These are phyloP conservation scores for Euborellia annulipes DNA, from an alignment of 1,140 invertebrate species.

Conservation along the genomic window DNA sequence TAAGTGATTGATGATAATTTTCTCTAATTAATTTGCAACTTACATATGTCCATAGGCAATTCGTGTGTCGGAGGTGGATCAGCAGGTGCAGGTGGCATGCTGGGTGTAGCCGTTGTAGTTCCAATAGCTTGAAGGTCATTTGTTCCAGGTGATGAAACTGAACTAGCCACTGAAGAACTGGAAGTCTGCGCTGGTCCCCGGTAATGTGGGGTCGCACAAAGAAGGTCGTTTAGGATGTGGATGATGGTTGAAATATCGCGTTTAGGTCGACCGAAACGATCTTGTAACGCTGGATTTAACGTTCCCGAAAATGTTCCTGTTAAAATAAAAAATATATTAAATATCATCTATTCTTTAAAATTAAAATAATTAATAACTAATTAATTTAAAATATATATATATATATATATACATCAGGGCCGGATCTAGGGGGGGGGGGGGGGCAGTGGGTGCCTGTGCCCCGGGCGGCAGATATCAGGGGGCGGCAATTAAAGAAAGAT, in stretches of 20 bases:
- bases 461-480: no score
- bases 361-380: neutral
- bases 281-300: conserved; percentile 83
- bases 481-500: no score
- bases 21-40: neutral
- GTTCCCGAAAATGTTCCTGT: conserved; percentile 71
- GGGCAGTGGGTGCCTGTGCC: no score
- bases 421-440: no score
- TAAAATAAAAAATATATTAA: conserved; percentile 42
- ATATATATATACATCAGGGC: no score
- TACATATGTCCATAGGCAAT: no score
- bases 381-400: no score
- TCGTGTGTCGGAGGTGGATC: conserved; percentile 16
- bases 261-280: conserved; percentile 74
- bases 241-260: conserved; percentile 87
- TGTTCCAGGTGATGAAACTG: conserved; percentile 10
- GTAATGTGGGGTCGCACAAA: conserved; percentile 63
- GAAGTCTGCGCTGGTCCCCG: conserved; percentile 22
- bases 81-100: conserved; percentile 14
- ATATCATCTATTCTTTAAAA: neutral
- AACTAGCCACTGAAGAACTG: neutral
- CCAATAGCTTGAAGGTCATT: conserved; percentile 23
- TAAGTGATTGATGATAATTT: no score
- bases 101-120: conserved; percentile 20
- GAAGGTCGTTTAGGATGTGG: conserved; percentile 84